phyloP scores from a whole-genome alignment of 1,140 invertebrate genomes.

The Drosophila bipectinata region DNA sequence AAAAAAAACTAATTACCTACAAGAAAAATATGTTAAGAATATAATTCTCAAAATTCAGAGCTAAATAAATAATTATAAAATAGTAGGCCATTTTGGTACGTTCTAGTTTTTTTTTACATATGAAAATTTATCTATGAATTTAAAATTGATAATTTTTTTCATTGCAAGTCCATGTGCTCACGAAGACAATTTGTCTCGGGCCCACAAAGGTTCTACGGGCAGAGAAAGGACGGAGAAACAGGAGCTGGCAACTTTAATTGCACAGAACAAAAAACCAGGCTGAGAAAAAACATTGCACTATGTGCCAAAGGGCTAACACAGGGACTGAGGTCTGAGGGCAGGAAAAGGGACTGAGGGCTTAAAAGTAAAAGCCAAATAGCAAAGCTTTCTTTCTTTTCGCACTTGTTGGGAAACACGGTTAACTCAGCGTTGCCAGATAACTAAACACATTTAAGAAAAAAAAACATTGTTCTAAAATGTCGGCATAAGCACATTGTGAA shows the following conservation, averaged over 20 bases:
- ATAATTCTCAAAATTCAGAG: too few species aligned
- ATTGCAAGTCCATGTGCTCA: constrained; percentile 2
- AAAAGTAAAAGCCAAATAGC: too few species aligned
- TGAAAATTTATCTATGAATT: too few species aligned
- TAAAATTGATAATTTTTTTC: not conserved
- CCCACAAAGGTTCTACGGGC: constrained; percentile 17
- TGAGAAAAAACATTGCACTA: constrained; percentile 37
- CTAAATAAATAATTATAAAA: too few species aligned
- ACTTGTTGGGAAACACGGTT: too few species aligned
- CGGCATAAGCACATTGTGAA: not conserved
- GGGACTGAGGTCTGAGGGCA: not conserved
- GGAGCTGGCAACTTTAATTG: constrained; percentile 55
- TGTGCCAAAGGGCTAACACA: constrained; percentile 24
- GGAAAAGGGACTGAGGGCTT: not conserved
- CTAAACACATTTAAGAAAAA: too few species aligned
- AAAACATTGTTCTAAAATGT: not conserved
- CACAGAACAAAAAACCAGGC: constrained; percentile 31
- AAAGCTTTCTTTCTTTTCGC: too few species aligned
- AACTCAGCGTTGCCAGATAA: too few species aligned
- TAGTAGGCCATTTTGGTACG: too few species aligned
- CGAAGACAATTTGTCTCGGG: constrained; percentile 46
- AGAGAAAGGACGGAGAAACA: constrained; percentile 7
- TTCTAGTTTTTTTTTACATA: too few species aligned
- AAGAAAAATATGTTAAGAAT: not conserved
- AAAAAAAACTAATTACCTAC: not conserved